Evolutionary conservation across 2,888 invertebrate species (phyloP).

Genomic region (Synergus laeviventris): DNA sequence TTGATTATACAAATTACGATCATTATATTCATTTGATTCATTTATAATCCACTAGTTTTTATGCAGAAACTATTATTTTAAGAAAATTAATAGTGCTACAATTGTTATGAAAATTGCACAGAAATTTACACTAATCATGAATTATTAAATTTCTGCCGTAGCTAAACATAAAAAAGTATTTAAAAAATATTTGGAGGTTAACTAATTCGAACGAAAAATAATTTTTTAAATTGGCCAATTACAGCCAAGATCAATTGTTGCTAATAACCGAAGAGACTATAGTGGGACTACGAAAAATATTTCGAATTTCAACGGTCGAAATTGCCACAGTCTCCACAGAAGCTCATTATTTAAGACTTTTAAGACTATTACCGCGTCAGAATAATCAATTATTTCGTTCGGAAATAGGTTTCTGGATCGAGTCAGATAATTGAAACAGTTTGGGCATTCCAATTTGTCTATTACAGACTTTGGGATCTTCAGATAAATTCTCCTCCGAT

Average conservation of each 20-base stretch:
- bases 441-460: not conserved
- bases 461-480: not conserved
- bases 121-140: not conserved
- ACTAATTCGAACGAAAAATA: not conserved
- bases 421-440: not conserved
- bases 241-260: not conserved
- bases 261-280: not conserved
- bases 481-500: not conserved
- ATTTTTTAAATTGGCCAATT: not conserved
- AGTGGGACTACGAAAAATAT: not conserved
- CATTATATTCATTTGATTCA: no score
- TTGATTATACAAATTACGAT: no score
- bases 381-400: not conserved
- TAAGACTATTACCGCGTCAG: not conserved
- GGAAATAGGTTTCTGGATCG: not conserved
- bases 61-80: not conserved
- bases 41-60: no score
- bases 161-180: not conserved
- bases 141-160: not conserved
- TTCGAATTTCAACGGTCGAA: not conserved
- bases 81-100: not conserved
- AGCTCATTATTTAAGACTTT: not conserved
- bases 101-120: not conserved
- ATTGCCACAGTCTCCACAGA: not conserved
- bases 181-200: no score